Percentiles rank a stretch among this genome's conserved stretches.
Conservation (phyloP, 2,797 vertebrate genomes). For the Austrolebias charrua region DNA sequence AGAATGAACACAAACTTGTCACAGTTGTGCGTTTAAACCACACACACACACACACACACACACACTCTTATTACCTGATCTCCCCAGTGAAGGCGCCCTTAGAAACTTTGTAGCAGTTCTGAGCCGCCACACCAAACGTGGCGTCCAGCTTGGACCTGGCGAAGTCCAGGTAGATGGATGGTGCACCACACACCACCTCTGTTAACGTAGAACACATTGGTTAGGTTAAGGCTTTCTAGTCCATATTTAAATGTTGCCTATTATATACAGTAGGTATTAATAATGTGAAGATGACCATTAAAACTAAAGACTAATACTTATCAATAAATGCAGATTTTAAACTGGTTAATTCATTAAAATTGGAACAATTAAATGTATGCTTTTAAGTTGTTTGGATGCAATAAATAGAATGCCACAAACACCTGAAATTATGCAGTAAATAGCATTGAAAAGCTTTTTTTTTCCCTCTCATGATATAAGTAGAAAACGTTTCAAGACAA, state of each 20-base stretch:
- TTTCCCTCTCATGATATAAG: neutral
- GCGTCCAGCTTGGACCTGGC: constrained; percentile 88
- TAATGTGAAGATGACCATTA: too few species aligned
- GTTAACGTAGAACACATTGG: neutral
- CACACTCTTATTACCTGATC: constrained; percentile 88
- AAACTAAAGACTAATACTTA: too few species aligned
- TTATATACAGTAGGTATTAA: too few species aligned
- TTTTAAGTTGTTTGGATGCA: too few species aligned
- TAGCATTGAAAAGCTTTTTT: neutral
- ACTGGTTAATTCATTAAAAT: too few species aligned
- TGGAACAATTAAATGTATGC: too few species aligned
- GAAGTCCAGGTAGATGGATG: constrained; percentile 94
- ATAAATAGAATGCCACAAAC: neutral
- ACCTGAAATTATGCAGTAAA: neutral
- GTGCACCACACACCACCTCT: constrained; percentile 96
- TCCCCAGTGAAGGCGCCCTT: constrained; percentile 98
- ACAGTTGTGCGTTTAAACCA: too few species aligned
- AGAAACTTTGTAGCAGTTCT: constrained; percentile 97
- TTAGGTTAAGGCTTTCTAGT: neutral
- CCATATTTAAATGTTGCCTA: neutral
- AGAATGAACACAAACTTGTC: neutral
- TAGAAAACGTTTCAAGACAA: constrained; percentile 14
- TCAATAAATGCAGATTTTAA: too few species aligned
- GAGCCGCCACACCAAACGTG: constrained; percentile 91
- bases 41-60: too few species aligned